Evolutionary conservation across 2,797 vertebrate genomes (phyloP).

Genomic region (Diplodus sargus): DNA sequence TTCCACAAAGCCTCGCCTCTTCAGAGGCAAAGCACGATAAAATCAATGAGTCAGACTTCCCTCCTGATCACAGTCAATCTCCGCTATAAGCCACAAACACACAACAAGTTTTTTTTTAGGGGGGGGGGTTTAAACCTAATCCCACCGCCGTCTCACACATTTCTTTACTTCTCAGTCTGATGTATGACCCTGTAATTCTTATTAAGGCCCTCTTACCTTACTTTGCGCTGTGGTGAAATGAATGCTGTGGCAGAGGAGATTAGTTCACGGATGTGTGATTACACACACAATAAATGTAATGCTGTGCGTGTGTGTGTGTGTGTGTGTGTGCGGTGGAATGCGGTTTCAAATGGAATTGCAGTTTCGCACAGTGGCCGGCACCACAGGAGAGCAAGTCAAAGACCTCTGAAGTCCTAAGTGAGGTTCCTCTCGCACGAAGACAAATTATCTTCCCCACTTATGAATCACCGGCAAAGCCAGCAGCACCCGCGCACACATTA

Average conservation of each 20-base stretch:
- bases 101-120: slow-evolving; percentile 35
- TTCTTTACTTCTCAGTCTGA: slow-evolving; percentile 50
- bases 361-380: slow-evolving; percentile 1
- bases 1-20: slow-evolving; percentile 66
- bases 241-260: slow-evolving; percentile 21
- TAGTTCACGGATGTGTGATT: slow-evolving; percentile 26
- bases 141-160: slow-evolving; percentile 33
- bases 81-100: slow-evolving; percentile 61
- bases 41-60: slow-evolving; percentile 69
- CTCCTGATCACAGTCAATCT: slow-evolving; percentile 67
- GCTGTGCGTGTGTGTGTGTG: background rate
- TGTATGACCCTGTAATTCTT: slow-evolving; percentile 19
- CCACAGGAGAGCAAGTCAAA: background rate
- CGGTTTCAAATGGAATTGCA: background rate
- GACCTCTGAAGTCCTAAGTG: slow-evolving; percentile 4
- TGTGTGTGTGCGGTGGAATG: background rate
- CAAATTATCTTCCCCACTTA: slow-evolving; percentile 5
- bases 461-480: background rate
- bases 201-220: slow-evolving; percentile 12
- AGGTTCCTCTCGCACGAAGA: slow-evolving; percentile 13
- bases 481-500: background rate
- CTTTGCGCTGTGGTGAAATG: slow-evolving; percentile 7
- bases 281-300: slow-evolving; percentile 11
- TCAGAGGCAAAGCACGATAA: slow-evolving; percentile 58
- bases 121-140: slow-evolving; percentile 47